Evolutionary conservation across 2,888 invertebrate genomes (phyloP).

Genomic region (Pyralis farinalis): DNA sequence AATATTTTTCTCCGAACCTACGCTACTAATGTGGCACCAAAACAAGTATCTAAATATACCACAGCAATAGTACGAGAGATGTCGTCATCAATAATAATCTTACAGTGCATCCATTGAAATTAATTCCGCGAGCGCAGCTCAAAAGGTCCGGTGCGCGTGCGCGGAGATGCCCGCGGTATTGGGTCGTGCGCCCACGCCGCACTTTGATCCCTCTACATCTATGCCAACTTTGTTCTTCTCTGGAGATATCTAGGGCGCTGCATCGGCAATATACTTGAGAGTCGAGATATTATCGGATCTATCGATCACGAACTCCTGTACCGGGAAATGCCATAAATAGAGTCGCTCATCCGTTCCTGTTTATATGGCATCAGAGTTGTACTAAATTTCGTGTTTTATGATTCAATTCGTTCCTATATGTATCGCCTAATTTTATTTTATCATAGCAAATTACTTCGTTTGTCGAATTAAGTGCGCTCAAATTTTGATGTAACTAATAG

Average conservation of each 20-base stretch:
- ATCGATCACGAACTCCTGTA: slow-evolving; percentile 28
- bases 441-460: no score
- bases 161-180: slow-evolving; percentile 65
- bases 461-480: no score
- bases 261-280: slow-evolving; percentile 47
- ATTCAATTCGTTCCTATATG: not conserved
- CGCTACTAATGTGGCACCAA: no score
- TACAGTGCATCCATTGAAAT: slow-evolving; percentile 38
- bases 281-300: slow-evolving; percentile 48
- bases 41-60: no score
- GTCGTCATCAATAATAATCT: not conserved
- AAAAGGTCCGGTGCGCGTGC: slow-evolving; percentile 65
- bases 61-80: no score
- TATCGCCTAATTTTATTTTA: no score
- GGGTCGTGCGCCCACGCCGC: slow-evolving; percentile 76
- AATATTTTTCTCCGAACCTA: no score
- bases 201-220: slow-evolving; percentile 75
- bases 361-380: slow-evolving; percentile 9
- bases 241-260: slow-evolving; percentile 68
- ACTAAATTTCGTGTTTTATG: not conserved
- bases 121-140: slow-evolving; percentile 48
- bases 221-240: slow-evolving; percentile 76
- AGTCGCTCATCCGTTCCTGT: slow-evolving; percentile 13
- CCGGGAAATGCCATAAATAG: slow-evolving; percentile 21
- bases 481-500: no score